Conservation (phyloP, 2,113 vertebrate genomes). For the Elanoides forficatus region DNA sequence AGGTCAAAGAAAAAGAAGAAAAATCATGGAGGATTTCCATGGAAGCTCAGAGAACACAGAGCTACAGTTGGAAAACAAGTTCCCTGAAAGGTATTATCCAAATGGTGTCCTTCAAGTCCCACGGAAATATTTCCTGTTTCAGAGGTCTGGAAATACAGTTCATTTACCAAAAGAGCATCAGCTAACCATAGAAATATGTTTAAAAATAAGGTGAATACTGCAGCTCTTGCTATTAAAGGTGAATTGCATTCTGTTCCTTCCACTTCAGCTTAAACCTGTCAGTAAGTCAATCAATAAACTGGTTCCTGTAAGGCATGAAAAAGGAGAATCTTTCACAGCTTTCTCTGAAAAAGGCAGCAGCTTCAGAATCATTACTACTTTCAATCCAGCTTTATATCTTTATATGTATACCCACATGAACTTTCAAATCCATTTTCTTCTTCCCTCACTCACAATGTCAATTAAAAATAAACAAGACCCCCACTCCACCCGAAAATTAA, state of each 20-base stretch:
- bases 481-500: background rate
- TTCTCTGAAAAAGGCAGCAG: background rate
- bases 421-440: background rate
- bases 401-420: background rate
- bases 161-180: background rate
- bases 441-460: background rate
- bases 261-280: background rate
- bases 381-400: background rate
- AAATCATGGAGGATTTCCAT: background rate
- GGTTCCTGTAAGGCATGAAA: background rate
- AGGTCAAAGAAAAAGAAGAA: background rate
- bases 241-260: background rate
- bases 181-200: background rate
- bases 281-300: background rate
- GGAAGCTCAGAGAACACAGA: background rate
- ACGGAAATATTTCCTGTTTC: background rate
- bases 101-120: background rate
- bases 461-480: background rate
- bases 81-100: background rate
- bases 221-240: background rate
- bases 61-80: background rate
- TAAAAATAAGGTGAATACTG: background rate
- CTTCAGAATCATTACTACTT: background rate
- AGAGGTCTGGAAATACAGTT: background rate
- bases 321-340: background rate